A percentile compares a stretch with the other conserved stretches of the same genome.
phyloP scores from a whole-genome alignment of 53 echinoderm and acorn worm genomes.

The Hippasteria phrygiana region DNA sequence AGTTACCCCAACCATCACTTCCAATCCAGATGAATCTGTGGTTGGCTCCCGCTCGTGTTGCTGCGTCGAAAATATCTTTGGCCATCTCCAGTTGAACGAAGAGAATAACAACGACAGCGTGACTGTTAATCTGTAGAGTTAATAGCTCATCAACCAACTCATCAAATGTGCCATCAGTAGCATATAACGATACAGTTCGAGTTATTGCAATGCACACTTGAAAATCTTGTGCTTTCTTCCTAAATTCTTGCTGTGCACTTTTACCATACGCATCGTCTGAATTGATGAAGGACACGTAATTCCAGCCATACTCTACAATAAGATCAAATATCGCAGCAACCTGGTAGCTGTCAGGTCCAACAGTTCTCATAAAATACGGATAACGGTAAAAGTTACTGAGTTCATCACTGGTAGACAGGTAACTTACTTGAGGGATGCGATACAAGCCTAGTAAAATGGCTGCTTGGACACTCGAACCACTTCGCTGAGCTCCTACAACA shows the following conservation, averaged over 20 bases:
- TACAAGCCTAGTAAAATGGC: constrained; percentile 89
- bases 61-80: constrained; percentile 76
- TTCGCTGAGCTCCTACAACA: constrained; percentile 91
- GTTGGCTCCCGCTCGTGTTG: constrained; percentile 58
- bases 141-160: constrained; percentile 71
- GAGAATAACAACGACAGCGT: constrained; percentile 87
- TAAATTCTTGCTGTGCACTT: constrained; percentile 84
- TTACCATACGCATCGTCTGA: constrained; percentile 95
- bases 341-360: constrained; percentile 89
- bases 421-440: constrained; percentile 90
- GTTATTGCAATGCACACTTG: constrained; percentile 85
- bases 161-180: constrained; percentile 56
- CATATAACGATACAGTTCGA: constrained; percentile 73
- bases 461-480: constrained; percentile 89
- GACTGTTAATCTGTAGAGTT: constrained; percentile 61
- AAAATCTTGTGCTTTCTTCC: constrained; percentile 45
- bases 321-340: constrained; percentile 88
- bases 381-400: constrained; percentile 83
- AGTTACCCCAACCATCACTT: constrained; percentile 97
- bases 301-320: constrained; percentile 82
- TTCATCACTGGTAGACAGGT: constrained; percentile 93
- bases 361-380: constrained; percentile 92
- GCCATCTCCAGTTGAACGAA: constrained; percentile 93
- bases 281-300: constrained; percentile 92
- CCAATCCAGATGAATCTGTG: constrained; percentile 94